Evolutionary conservation across 2,113 vertebrate species (phyloP), one percentile per base, ranked within the genome.

Genomic region (Zosterops borbonicus): DNA sequence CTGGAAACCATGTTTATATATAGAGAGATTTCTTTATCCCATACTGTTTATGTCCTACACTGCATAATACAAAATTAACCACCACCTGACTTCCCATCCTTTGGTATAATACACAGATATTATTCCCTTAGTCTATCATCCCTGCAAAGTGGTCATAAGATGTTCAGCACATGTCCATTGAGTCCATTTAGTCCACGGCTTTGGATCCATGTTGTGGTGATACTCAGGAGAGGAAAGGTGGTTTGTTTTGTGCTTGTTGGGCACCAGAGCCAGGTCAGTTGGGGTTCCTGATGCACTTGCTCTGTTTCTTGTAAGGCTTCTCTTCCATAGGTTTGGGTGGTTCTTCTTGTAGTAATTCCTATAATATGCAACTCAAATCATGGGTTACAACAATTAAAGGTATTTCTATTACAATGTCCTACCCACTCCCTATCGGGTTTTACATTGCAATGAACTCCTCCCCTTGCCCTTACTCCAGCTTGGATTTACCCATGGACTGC

Each of bases 371-470:
- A 59, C 39, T 67, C 23, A 60, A 39, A 44, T 74, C 0, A 39
- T 29, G 9, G 11, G 13, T 53, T 75, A 31, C 24, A 82, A 46
- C 19, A 53, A 29, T 75, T 39, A n/a, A 46, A 42, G 19, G 10
- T 52, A n/a, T 59, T 60, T 68, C 39, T 60, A 8, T 39, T 60
- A 6, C 9, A 53, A 0, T 67, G 20, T 39, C 39, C 52, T 46
- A 50, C 23, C 5, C 20, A 46, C 28, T 59, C 23, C 5, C 5
- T 29, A 2, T 5, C 0, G 0, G 20, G 11, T 41, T 53, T 53
- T 59, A 23, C 18, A 16, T 9, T 58, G 35, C 59, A 42, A 15
- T 27, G 50, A n/a, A 25, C 19, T 67, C 12, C 5, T 67, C 5
- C 6, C 28, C 33, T 59, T 46, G 16, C 39, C 28, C 17, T 67